phyloP scores from a whole-genome alignment of 2,113 vertebrate genomes.

The Cyanoramphus novaezelandiae region DNA sequence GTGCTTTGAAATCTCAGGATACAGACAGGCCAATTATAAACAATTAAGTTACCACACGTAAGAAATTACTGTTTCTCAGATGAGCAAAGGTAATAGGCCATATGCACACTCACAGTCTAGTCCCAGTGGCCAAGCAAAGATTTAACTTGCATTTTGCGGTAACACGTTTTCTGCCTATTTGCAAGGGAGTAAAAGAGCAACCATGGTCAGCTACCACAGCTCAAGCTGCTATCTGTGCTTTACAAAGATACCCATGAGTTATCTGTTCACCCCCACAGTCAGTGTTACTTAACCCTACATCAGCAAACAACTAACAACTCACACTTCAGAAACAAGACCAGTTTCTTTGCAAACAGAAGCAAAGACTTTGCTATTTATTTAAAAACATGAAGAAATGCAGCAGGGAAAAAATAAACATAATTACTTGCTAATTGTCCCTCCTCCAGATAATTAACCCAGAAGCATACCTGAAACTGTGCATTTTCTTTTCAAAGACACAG shows the following conservation, averaged over 20 bases:
- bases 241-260: not conserved
- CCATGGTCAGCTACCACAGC: not conserved
- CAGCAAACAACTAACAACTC: not conserved
- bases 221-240: not conserved
- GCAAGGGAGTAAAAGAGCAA: not conserved
- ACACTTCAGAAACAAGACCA: not conserved
- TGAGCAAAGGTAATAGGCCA: not conserved
- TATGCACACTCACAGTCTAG: not conserved
- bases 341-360: not conserved
- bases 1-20: not conserved
- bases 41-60: not conserved
- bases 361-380: not conserved
- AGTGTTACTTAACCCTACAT: not conserved
- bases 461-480: not conserved
- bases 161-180: not conserved
- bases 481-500: not conserved
- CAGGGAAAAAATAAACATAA: not conserved
- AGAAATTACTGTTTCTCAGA: conserved; percentile 13
- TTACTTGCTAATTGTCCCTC: not conserved
- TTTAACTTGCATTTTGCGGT: not conserved
- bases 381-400: not conserved
- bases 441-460: not conserved
- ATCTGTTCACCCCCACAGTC: fast-evolving
- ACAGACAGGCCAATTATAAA: not conserved
- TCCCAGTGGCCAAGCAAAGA: not conserved